Percentiles rank a stretch among this genome's conserved stretches.
Evolutionary conservation across 2,113 vertebrate genomes (phyloP).

Genomic region (Thinocorus orbignyianus): DNA sequence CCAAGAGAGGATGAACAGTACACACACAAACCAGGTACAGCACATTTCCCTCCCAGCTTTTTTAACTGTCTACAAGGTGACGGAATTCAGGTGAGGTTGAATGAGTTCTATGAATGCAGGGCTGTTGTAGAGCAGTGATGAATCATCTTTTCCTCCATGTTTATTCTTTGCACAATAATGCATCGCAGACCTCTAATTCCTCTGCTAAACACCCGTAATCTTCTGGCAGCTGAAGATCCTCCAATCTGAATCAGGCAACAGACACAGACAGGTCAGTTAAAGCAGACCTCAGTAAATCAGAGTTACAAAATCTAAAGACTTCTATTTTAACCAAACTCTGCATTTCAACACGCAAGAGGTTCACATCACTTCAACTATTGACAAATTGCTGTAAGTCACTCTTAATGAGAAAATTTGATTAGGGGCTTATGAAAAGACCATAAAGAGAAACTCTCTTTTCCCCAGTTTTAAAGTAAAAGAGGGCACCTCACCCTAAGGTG

Average conservation of each 20-base stretch:
- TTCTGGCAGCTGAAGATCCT: neutral
- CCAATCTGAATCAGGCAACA: neutral
- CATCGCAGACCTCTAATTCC: neutral
- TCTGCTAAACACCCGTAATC: neutral
- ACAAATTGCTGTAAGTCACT: neutral
- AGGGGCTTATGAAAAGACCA: neutral
- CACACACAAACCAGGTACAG: neutral
- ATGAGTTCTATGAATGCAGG: neutral
- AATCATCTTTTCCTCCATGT: neutral
- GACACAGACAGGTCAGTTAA: neutral
- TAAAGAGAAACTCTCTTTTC: neutral
- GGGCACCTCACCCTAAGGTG: neutral
- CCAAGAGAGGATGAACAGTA: rapidly evolving
- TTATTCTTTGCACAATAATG: neutral
- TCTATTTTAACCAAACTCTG: neutral
- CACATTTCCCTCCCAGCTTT: neutral
- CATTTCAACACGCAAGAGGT: neutral
- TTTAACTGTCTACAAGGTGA: neutral
- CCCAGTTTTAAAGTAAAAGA: neutral
- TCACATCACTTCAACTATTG: neutral
- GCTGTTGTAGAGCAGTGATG: neutral
- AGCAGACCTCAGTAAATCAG: neutral
- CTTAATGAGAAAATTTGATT: neutral
- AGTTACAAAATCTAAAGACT: neutral
- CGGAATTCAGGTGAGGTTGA: neutral